phyloP scores from a whole-genome alignment of 2,888 invertebrate genomes.

The Drosophila suboccidentalis region DNA sequence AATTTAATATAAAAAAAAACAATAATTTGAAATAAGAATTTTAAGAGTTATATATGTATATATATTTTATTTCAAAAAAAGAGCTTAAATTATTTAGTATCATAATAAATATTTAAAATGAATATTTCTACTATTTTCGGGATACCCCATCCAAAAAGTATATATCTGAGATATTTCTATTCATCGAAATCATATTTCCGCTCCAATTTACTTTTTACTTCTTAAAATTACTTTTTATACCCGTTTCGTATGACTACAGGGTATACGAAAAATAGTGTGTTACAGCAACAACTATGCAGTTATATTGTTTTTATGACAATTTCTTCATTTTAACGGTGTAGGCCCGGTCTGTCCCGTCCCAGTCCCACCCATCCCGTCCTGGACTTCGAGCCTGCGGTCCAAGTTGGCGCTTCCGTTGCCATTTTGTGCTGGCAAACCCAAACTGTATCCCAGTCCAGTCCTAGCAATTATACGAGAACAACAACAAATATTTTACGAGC shows the following conservation, averaged over 20 bases:
- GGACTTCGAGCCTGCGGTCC: constrained; percentile 34
- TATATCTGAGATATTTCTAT: background rate
- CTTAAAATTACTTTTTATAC: too few species aligned
- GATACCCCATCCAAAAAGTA: background rate
- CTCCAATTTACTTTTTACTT: too few species aligned
- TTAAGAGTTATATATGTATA: too few species aligned
- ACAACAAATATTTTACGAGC: constrained; percentile 76
- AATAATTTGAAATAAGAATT: too few species aligned
- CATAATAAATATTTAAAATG: too few species aligned
- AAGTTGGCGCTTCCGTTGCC: constrained; percentile 79
- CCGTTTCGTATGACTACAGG: constrained; percentile 8
- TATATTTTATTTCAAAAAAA: too few species aligned
- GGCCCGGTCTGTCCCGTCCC: constrained; percentile 17
- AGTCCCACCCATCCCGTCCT: too few species aligned
- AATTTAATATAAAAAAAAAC: too few species aligned
- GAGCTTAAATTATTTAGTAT: too few species aligned
- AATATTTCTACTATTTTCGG: background rate
- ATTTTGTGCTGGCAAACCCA: constrained; percentile 37
- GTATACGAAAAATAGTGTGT: constrained; percentile 23
- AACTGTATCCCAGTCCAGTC: constrained; percentile 60
- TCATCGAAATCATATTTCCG: background rate
- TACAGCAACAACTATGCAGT: constrained; percentile 41
- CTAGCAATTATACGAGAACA: constrained; percentile 69
- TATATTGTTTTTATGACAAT: constrained; percentile 75
- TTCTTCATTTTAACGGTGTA: constrained; percentile 70